These are phyloP conservation scores for Tragelaphus scriptus DNA, from an alignment of 2,113 vertebrate species.

Conservation along the genomic window DNA sequence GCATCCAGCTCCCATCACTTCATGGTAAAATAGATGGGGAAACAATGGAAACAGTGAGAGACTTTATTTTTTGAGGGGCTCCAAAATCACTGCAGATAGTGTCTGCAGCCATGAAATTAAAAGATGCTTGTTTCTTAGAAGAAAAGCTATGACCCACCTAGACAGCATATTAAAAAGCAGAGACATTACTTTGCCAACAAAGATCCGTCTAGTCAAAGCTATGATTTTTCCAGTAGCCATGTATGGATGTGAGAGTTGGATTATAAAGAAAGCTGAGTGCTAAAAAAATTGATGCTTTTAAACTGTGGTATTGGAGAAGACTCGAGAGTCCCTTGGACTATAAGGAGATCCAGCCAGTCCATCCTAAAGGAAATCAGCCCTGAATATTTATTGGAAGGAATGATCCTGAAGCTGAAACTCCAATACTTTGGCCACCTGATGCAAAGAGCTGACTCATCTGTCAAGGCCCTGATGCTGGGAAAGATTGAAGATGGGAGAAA, in stretches of 20 bases:
- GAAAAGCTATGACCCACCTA: not conserved
- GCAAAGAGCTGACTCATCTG: not conserved
- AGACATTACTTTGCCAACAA: not conserved
- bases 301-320: not conserved
- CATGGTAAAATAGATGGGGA: not conserved
- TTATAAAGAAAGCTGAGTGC: not conserved
- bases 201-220: not conserved
- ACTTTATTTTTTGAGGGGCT: fast-evolving
- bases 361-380: not conserved
- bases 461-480: not conserved
- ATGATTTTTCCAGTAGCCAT: not conserved
- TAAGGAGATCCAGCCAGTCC: not conserved
- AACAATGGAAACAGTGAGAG: not conserved
- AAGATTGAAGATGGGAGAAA: not conserved
- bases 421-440: not conserved
- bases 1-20: not conserved
- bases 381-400: not conserved
- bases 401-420: not conserved
- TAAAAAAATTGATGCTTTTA: not conserved
- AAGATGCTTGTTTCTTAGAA: not conserved
- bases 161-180: not conserved
- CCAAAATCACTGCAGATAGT: not conserved
- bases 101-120: not conserved
- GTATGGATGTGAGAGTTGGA: not conserved
- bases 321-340: not conserved